Conservation (phyloP, 2,888 invertebrate species). For the Microdon myrmicae region DNA sequence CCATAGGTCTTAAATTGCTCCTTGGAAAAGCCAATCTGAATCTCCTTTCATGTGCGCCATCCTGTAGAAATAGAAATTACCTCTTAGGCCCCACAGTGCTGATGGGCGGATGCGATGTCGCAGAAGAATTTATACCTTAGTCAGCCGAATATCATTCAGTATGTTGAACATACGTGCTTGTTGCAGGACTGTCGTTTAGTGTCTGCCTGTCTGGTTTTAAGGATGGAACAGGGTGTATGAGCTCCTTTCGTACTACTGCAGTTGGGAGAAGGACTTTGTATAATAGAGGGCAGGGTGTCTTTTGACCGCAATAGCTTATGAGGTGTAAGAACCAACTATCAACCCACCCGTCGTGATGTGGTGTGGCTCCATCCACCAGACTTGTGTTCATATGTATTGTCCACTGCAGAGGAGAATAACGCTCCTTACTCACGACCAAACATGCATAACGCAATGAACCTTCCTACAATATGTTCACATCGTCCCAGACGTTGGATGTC, state of each 20-base stretch:
- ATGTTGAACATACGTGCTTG: constrained; percentile 46
- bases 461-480: no score
- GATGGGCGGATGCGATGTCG: constrained; percentile 39
- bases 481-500: no score
- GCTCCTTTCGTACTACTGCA: no score
- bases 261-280: no score
- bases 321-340: constrained; percentile 1
- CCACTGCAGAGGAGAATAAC: constrained; percentile 40
- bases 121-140: constrained; percentile 51
- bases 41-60: no score
- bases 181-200: constrained; percentile 47
- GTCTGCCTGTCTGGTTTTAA: constrained; percentile 42
- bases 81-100: constrained; percentile 15
- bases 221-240: constrained; percentile 26
- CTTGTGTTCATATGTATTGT: constrained; percentile 37
- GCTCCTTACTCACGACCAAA: no score
- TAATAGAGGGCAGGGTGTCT: no score
- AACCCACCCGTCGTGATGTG: no score
- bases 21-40: no score
- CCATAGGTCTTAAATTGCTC: no score
- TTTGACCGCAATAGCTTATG: constrained; percentile 24
- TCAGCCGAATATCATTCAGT: constrained; percentile 47
- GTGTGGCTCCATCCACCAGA: constrained; percentile 11
- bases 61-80: background rate
- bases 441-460: no score